These are phyloP conservation scores for Sterna hirundo DNA, from an alignment of 2,113 vertebrate species.

Conservation along the genomic window DNA sequence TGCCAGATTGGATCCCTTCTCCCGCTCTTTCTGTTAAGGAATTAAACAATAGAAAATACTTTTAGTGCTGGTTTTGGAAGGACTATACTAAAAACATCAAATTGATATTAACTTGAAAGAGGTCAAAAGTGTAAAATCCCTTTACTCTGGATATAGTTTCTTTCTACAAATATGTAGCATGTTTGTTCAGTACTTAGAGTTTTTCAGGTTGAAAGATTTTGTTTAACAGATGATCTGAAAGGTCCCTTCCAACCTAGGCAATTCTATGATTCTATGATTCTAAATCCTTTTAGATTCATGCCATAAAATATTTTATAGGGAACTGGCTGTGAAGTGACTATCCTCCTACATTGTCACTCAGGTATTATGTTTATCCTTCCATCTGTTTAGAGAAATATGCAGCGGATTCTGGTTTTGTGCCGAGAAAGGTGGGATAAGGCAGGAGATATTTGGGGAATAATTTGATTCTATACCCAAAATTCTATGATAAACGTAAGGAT, in stretches of 20 bases:
- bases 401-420: background rate
- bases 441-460: background rate
- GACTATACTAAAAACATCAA: background rate
- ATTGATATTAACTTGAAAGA: background rate
- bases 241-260: too few relatives aligned
- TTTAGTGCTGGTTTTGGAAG: background rate
- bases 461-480: background rate
- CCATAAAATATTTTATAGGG: background rate
- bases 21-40: conserved; percentile 83
- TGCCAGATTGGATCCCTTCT: conserved; percentile 86
- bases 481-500: background rate
- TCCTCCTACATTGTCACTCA: background rate
- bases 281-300: background rate
- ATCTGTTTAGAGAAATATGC: background rate
- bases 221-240: background rate
- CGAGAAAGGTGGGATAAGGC: background rate
- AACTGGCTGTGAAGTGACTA: background rate
- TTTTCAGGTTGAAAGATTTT: background rate
- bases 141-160: background rate
- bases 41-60: background rate
- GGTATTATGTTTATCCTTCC: background rate
- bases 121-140: background rate
- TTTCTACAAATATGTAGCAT: background rate
- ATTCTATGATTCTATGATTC: too few relatives aligned
- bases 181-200: background rate